These are phyloP conservation scores for Pristionchus entomophagus DNA, from an alignment of 2,888 invertebrate species.

Conservation along the genomic window DNA sequence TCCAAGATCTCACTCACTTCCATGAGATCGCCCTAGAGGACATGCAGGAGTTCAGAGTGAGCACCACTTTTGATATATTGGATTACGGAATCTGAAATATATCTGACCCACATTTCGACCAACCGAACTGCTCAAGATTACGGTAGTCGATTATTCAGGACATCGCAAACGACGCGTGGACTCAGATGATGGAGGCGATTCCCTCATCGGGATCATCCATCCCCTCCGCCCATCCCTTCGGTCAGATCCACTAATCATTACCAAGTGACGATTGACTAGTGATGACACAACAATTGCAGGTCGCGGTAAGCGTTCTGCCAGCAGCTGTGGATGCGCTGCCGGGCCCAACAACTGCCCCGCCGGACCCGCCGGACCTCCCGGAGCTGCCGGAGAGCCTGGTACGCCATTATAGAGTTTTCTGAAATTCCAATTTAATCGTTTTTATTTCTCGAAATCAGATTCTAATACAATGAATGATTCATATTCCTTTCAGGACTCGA, in stretches of 20 bases:
- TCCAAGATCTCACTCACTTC: conserved; percentile 33
- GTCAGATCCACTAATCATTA: neutral
- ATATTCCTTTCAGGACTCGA: conserved; percentile 1
- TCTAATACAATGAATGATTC: neutral
- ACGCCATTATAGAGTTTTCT: neutral
- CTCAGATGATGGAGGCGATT: conserved; percentile 20
- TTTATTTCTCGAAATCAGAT: no score
- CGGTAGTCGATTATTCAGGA: conserved; percentile 1
- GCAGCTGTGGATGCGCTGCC: conserved; percentile 35
- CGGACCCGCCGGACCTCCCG: conserved; percentile 58
- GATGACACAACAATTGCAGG: no score
- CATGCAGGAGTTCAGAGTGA: conserved; percentile 43
- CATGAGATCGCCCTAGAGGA: conserved; percentile 14
- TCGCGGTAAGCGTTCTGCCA: neutral
- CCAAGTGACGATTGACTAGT: neutral
- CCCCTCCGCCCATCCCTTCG: conserved; percentile 2
- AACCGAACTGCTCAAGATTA: neutral
- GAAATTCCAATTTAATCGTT: no score
- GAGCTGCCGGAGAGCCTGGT: conserved; percentile 66
- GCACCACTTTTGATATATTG: no score
- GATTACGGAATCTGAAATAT: no score
- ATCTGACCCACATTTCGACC: neutral
- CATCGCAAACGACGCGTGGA: conserved; percentile 41
- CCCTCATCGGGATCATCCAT: neutral
- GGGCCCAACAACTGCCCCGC: conserved; percentile 42